Conservation (phyloP, 1,140 invertebrate species). For the Nephila pilipes region DNA sequence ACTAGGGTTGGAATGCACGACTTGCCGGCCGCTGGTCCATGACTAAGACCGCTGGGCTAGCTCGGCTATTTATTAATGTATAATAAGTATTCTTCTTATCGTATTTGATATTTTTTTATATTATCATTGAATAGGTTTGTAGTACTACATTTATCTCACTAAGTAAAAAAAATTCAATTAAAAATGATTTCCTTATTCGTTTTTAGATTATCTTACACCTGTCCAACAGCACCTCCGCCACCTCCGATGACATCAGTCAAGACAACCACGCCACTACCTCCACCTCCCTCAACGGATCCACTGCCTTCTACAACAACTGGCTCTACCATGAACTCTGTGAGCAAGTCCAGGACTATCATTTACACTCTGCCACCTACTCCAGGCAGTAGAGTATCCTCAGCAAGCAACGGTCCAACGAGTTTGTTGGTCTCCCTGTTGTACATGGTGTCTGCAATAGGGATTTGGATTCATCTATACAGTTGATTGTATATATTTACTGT, state of each 20-base stretch:
- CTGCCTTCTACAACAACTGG: neutral
- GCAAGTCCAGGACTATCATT: slow-evolving; percentile 64
- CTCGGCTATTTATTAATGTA: too few relatives aligned
- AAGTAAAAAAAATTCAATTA: too few relatives aligned
- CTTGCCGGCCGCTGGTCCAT: too few relatives aligned
- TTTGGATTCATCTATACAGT: neutral
- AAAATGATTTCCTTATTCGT: too few relatives aligned
- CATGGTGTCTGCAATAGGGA: neutral
- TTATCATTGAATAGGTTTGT: too few relatives aligned
- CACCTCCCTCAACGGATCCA: slow-evolving; percentile 5
- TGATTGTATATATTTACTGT: neutral
- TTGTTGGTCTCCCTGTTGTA: neutral
- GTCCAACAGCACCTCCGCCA: slow-evolving; percentile 69
- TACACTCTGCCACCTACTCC: slow-evolving; percentile 66
- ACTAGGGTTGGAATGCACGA: too few relatives aligned
- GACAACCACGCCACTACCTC: slow-evolving; percentile 53
- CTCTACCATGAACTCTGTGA: slow-evolving; percentile 1
- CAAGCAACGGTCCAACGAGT: neutral
- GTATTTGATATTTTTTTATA: too few relatives aligned
- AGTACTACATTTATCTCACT: too few relatives aligned
- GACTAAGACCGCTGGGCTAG: too few relatives aligned
- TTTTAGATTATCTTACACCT: slow-evolving; percentile 64
- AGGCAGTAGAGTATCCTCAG: slow-evolving; percentile 55
- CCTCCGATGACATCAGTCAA: slow-evolving; percentile 54
- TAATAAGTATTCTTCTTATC: too few relatives aligned